These are phyloP conservation scores for Achroia grisella DNA, from an alignment of 1,140 invertebrate species.

Conservation along the genomic window DNA sequence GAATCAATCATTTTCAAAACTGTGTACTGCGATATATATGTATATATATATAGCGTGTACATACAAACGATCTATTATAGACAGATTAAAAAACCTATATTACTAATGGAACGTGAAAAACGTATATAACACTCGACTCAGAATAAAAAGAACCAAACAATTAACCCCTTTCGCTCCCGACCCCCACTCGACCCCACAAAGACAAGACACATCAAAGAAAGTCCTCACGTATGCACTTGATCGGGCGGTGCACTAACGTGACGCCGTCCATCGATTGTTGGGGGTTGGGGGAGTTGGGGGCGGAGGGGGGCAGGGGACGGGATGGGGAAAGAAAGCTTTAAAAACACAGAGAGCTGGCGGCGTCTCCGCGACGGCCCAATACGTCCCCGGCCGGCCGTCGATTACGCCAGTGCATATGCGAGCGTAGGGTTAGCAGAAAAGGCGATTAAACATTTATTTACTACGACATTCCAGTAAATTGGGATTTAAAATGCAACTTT, in stretches of 20 bases:
- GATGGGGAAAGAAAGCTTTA: constrained; percentile 48
- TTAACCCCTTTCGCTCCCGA: background rate
- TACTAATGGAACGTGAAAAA: too few relatives aligned
- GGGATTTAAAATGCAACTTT: too few relatives aligned
- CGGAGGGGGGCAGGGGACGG: constrained; percentile 10
- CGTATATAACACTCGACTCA: too few relatives aligned
- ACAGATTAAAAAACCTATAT: too few relatives aligned
- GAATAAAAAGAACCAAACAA: background rate
- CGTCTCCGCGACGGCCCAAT: constrained; percentile 60
- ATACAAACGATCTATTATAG: too few relatives aligned
- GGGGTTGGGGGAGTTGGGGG: constrained; percentile 17
- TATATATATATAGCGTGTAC: too few relatives aligned
- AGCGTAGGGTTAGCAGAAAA: constrained; percentile 26
- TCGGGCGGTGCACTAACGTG: constrained; percentile 39
- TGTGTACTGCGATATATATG: too few relatives aligned
- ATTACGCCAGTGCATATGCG: constrained; percentile 50
- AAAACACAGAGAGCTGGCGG: constrained; percentile 52
- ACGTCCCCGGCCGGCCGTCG: constrained; percentile 61
- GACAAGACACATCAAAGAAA: constrained; percentile 51
- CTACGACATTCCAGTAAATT: too few relatives aligned
- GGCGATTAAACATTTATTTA: too few relatives aligned
- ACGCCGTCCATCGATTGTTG: constrained; percentile 54
- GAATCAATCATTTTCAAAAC: too few relatives aligned
- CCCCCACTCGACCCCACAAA: constrained; percentile 9
- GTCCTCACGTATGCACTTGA: constrained; percentile 57